These are phyloP conservation scores for Battus philenor DNA, from an alignment of 1,140 invertebrate species.

Conservation along the genomic window DNA sequence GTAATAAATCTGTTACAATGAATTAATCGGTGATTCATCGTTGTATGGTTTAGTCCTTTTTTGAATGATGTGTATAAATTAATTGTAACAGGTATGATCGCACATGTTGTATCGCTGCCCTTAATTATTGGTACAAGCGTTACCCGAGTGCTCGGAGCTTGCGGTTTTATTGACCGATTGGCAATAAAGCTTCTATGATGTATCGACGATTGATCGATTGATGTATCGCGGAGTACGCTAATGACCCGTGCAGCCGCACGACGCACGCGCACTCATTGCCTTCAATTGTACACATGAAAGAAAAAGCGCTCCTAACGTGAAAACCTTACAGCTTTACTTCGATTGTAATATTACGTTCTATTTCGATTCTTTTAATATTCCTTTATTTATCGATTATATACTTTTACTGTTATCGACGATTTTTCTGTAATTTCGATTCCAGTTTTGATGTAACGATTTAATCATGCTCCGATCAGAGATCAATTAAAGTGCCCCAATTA, in stretches of 20 bases:
- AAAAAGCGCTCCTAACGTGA: background rate
- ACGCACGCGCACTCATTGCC: slow-evolving; percentile 10
- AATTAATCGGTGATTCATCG: too few relatives aligned
- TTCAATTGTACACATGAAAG: background rate
- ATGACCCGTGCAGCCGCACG: slow-evolving; percentile 3
- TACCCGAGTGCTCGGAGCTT: slow-evolving; percentile 1
- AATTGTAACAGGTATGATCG: too few relatives aligned
- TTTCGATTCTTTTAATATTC: background rate
- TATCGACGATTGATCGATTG: slow-evolving; percentile 12
- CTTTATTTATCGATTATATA: background rate
- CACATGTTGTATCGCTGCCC: too few relatives aligned
- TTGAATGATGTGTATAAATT: too few relatives aligned
- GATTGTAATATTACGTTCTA: background rate
- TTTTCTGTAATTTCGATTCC: background rate
- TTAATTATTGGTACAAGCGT: too few relatives aligned
- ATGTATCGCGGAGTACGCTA: background rate
- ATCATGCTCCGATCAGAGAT: background rate
- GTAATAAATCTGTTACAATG: too few relatives aligned
- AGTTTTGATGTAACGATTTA: slow-evolving; percentile 3
- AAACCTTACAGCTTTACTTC: background rate
- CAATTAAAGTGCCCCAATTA: background rate
- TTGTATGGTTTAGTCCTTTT: too few relatives aligned
- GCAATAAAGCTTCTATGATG: slow-evolving; percentile 15
- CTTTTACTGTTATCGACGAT: background rate
- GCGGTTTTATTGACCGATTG: background rate